phyloP scores from a whole-genome alignment of 2,797 vertebrate genomes.

The Falco concolor region DNA sequence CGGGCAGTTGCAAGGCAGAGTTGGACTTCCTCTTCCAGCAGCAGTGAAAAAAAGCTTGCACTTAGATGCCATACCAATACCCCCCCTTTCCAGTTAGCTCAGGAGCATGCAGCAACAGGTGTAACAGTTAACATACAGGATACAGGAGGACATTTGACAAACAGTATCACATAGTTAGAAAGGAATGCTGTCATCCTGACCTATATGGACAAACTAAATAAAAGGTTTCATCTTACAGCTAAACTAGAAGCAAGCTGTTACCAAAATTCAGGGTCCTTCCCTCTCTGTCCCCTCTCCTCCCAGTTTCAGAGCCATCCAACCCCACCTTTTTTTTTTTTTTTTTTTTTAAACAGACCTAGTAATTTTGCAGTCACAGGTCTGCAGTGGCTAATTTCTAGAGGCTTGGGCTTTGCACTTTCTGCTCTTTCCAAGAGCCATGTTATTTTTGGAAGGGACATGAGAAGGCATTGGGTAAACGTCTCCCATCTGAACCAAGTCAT shows the following conservation, averaged over 20 bases:
- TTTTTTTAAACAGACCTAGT: neutral
- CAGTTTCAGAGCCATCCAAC: fast-evolving
- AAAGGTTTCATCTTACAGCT: neutral
- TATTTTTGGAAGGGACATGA: neutral
- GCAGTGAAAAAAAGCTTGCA: neutral
- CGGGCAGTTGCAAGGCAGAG: neutral
- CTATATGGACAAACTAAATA: neutral
- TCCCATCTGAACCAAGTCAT: neutral
- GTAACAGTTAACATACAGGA: neutral
- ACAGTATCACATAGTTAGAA: neutral
- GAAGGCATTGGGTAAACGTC: neutral
- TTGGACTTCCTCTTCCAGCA: neutral
- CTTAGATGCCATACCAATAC: neutral
- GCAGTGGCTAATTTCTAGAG: neutral
- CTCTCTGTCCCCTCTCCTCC: neutral
- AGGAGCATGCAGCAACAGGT: neutral
- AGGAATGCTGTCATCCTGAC: neutral
- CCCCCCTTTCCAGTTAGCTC: neutral
- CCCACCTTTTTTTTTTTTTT: neutral
- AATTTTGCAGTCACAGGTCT: neutral
- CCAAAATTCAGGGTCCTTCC: neutral
- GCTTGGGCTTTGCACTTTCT: neutral
- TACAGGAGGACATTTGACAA: neutral
- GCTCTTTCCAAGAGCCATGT: neutral
- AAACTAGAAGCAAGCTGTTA: neutral